phyloP scores from a whole-genome alignment of 2,888 invertebrate species.

The Epistrophe eligans region DNA sequence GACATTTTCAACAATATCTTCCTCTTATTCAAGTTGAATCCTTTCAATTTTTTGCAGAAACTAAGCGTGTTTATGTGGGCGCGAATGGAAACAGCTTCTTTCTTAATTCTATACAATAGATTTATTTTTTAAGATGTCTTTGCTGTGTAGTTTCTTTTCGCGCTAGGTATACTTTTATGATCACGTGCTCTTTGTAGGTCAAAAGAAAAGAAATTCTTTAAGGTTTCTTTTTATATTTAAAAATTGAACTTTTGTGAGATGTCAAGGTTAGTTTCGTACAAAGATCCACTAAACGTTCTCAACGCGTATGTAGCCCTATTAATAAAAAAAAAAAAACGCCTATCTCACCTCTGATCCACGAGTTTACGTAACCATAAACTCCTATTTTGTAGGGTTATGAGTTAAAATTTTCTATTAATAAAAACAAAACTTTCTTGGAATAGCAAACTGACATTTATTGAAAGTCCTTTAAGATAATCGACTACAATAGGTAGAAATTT shows the following conservation, averaged over 20 bases:
- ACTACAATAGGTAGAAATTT: too few species aligned
- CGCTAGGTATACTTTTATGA: slow-evolving; percentile 4
- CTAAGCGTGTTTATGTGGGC: slow-evolving; percentile 17
- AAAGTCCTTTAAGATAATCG: too few species aligned
- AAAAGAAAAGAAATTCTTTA: slow-evolving; percentile 47
- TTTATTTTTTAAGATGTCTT: not conserved
- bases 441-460: too few species aligned
- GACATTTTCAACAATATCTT: slow-evolving; percentile 46
- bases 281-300: too few species aligned
- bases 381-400: too few species aligned
- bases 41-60: slow-evolving; percentile 21
- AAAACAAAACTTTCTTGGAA: too few species aligned
- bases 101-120: slow-evolving; percentile 1
- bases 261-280: not conserved
- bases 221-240: slow-evolving; percentile 1
- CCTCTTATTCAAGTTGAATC: slow-evolving; percentile 21
- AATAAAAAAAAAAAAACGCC: too few species aligned
- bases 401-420: too few species aligned
- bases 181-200: slow-evolving; percentile 23
- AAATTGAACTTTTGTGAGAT: not conserved
- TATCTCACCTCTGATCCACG: too few species aligned
- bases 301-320: too few species aligned
- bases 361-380: too few species aligned
- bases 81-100: slow-evolving; percentile 7
- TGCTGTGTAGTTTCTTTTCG: not conserved